Base-by-base conservation (phyloP, 2,113 vertebrate genomes). In the Tachysurus vachellii region DNA sequence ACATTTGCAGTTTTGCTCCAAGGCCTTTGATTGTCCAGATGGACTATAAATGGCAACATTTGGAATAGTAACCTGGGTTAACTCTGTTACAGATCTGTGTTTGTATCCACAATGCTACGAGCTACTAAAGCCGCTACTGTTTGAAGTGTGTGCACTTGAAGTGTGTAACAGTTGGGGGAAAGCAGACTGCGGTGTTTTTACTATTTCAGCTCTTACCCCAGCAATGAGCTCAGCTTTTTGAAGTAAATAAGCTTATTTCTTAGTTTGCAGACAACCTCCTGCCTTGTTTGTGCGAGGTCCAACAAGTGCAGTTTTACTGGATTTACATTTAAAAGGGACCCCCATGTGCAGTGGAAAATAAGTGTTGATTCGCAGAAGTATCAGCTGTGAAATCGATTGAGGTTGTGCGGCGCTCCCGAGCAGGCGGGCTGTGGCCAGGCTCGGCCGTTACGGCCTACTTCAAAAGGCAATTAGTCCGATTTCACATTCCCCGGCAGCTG, bases 401-500 rank as follows among this genome's bases (percentile, higher is more conserved):
- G 88, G 88, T 28, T 85, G 87, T 80, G 53, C 70, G 62, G 86
- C 73, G 76, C 87, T 85, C 88, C 82, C 62, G 81, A 88, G 86
- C 87, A 83, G 85, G 77, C 61, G 16, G 82, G 80, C 82, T 71
- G 62, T 31, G 79, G 85, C 90, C 91, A 88, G 88, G 87, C 88
- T 86, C 80, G 86, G 88, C 87, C 89, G 91, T 92, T 92, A 90
- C 91, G 91, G 93, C 91, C 94, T 93, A 94, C 94, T 96, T 96
- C 92, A 96, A 95, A 96, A 95, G 93, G 95, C 95, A 96, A 96
- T 97, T 97, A 96, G 95, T 92, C 91, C 94, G 96, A 97, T 97
- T 97, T 96, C 96, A 96, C 96, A 96, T 96, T 96, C 95, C 95
- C 94, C 90, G 94, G 95, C 93, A 96, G 95, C 94, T 91, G 94